Base-by-base conservation (phyloP, 2,113 vertebrate species). In the Nyctibius bracteatus region DNA sequence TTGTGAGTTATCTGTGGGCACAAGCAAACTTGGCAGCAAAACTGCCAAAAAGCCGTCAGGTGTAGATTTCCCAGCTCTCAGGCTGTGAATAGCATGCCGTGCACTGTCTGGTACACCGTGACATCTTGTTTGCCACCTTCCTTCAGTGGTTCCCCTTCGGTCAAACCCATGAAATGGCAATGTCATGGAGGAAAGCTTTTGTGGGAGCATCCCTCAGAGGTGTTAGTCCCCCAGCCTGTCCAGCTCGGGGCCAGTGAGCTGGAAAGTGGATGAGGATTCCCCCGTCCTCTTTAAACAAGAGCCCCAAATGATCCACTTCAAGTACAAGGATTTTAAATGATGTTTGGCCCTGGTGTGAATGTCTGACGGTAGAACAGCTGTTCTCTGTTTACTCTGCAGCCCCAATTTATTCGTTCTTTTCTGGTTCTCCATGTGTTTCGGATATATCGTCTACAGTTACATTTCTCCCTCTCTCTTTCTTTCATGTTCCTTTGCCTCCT, bases 401-500 rank as follows among this genome's bases (percentile, higher is more conserved):
- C 79, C 47, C 11, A 5, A n/a, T 78, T 82, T 92, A 87, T 65
- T 92, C 16, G 4, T 88, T 96, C 86, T 93, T 79, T 96, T 88
- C 90, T 94, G 88, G 43, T 90, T 95, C 55, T 67, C 47, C 55
- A 3, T 54, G 39, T 57, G 57, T 75, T 86, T 81, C 7, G 21
- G 72, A 67, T 88, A 28, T 90, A 83, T 41, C 1, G 1, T 92
- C 94, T 96, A 97, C 91, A 97, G 88, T 96, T 94, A 97, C 90
- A 70, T 96, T 92, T 96, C 78, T 94, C 92, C 95, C 93, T 95
- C 93, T 96, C 95, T 93, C 79, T 94, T 94, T 97, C 89, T 95
- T 96, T 96, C 92, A 95, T 90, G 97, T 97, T 96, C 94, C 97
- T 96, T 97, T 96, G 63, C 90, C 37, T 93, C 93, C 89, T 90